Base-by-base conservation (phyloP, 2,113 vertebrate genomes). In the Tricholaema leucomelas region DNA sequence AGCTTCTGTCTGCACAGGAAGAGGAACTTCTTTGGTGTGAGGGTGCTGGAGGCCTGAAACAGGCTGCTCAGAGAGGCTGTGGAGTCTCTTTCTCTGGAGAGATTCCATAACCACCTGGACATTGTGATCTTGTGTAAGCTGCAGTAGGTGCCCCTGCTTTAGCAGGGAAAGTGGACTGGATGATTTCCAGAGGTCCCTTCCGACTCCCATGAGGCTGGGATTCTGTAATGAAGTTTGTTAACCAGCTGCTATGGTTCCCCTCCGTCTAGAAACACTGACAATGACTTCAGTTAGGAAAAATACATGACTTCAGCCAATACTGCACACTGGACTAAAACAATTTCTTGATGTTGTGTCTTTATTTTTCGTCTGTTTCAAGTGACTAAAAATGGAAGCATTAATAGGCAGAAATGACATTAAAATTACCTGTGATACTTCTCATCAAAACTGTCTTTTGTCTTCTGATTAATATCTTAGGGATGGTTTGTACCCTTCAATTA, bases 241-340 rank as follows among this genome's bases (percentile, higher is more conserved):
- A 33, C 52, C n/a, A 72, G 20, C 12, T 23, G 15, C 28, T 54
- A 3, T 3, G 4, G 16, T 10, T 6, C 13, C 38, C 13, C 14
- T 74, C 73, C 33, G 70, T 5, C 33, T 44, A n/a, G 63, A 70
- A 70, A 81, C 42, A 40, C 1, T 3, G 35, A 42, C 25, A 59
- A 12, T 38, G 46, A 24, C 8, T 52, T 56, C 21, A 48, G 21
- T 0, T 59, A 35, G 50, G 50, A 78, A 72, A 83, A 78, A 9
- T 13, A 20, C 2, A 1, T 9, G 27, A 4, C 6, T 54, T n/a
- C 54, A 48, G 38, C 9, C 35, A 38, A 28, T 3, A 42, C 1
- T 5, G 19, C 8, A 27, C 12, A 42, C 10, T 33, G 19, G 44
- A 69, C 8, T 33, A 44, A 50, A 0, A 3, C 9, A 15, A 14